Conservation (phyloP, 2,888 invertebrate species). For the Allacma fusca region DNA sequence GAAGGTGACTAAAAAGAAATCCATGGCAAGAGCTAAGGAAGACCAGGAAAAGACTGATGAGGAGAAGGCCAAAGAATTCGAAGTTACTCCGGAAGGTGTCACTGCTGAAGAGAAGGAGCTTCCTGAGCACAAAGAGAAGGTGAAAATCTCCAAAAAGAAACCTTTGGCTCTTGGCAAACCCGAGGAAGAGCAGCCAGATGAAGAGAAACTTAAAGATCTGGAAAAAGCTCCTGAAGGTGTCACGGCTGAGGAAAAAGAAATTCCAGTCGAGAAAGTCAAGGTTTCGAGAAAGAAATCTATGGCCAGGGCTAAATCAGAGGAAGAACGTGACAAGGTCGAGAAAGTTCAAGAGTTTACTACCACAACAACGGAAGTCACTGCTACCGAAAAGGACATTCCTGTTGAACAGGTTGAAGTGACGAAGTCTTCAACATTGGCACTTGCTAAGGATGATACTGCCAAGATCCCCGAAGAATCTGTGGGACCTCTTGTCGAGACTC, state of each 20-base stretch:
- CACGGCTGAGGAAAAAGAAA: conserved; percentile 33
- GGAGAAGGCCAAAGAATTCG: neutral
- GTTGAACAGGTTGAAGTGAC: neutral
- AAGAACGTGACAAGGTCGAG: conserved; percentile 15
- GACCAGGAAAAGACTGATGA: conserved; percentile 16
- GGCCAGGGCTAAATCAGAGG: conserved; percentile 33
- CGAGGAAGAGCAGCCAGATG: too few species aligned
- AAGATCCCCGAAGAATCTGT: neutral
- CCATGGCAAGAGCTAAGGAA: conserved; percentile 18
- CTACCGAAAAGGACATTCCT: conserved; percentile 38
- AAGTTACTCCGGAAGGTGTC: conserved; percentile 17
- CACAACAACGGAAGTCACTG: conserved; percentile 32
- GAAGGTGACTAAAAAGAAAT: conserved; percentile 8
- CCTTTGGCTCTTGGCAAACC: too few species aligned
- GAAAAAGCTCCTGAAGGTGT: neutral
- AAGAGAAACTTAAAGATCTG: too few species aligned
- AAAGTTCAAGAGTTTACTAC: conserved; percentile 28
- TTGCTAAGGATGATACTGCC: conserved; percentile 30
- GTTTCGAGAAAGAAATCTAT: conserved; percentile 33
- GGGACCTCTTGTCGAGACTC: conserved; percentile 22
- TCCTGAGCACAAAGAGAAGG: conserved; percentile 26
- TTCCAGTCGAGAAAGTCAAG: conserved; percentile 38
- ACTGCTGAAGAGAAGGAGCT: conserved; percentile 41
- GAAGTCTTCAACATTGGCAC: conserved; percentile 22
- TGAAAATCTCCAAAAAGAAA: too few species aligned